These are phyloP conservation scores for Neomicropteryx cornuta DNA, from an alignment of 1,140 invertebrate genomes.

Conservation along the genomic window DNA sequence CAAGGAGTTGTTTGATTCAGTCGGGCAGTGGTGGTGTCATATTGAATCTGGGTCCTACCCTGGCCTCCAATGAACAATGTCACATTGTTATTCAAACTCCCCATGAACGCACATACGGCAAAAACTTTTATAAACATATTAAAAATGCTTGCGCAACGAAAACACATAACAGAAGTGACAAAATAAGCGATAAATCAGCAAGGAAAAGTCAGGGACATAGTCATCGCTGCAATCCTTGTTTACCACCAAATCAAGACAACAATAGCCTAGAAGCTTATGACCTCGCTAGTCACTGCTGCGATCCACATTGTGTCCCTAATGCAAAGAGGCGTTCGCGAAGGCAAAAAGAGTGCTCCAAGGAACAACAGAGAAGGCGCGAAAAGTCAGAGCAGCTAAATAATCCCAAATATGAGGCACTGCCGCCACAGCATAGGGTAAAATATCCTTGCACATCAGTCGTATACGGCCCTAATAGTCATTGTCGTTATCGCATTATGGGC, in stretches of 20 bases:
- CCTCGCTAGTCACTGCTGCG: conserved; percentile 71
- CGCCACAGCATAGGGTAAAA: conserved; percentile 25
- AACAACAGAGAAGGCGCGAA: conserved; percentile 44
- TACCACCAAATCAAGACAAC: conserved; percentile 54
- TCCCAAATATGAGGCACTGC: conserved; percentile 30
- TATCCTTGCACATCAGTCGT: conserved; percentile 25
- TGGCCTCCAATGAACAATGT: conserved; percentile 50
- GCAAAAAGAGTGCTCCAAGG: conserved; percentile 50
- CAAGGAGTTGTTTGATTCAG: no score
- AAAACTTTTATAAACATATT: conserved; percentile 24
- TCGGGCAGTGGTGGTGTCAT: conserved; percentile 53
- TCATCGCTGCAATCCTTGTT: conserved; percentile 64
- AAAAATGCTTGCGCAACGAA: conserved; percentile 18
- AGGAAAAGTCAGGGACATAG: conserved; percentile 39
- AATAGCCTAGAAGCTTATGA: conserved; percentile 73
- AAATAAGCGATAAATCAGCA: conserved; percentile 19
- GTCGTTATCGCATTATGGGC: conserved; percentile 40
- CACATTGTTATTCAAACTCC: conserved; percentile 52
- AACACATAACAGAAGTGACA: conserved; percentile 22
- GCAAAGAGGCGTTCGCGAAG: conserved; percentile 48
- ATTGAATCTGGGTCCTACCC: conserved; percentile 50
- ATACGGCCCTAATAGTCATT: conserved; percentile 26
- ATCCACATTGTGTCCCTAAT: conserved; percentile 69
- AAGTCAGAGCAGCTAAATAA: conserved; percentile 28
- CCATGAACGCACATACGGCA: conserved; percentile 19